Base-by-base conservation (phyloP, 2,113 vertebrate genomes). In the Hippocampus barbouri region DNA sequence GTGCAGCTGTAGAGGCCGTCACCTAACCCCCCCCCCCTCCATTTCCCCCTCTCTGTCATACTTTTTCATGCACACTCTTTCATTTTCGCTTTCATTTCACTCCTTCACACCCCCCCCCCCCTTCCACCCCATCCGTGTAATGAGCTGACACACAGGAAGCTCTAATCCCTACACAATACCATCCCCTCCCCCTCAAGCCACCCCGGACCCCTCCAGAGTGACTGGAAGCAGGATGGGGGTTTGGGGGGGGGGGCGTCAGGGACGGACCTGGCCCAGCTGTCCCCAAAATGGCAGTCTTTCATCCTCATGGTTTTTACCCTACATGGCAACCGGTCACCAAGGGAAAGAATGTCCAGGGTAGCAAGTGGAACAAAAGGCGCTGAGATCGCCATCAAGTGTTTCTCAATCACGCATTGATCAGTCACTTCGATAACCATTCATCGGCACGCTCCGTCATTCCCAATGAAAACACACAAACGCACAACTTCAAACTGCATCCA, bases 121-220 rank as follows among this genome's bases (percentile, higher is more conserved):
- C 66, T 65, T 76, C 74, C 72, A 64, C 74, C 70, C 84, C 79
- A 78, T 89, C 86, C 80, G 77, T 93, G 90, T 91, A 93, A 91
- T 91, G 87, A 90, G 85, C 88, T 88, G 89, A 91, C 91, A 93
- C 92, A 92, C 90, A 92, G 92, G 92, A 93, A 92, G 90, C 91
- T 89, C 88, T 93, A 93, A 92, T 92, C 92, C 90, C 79, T 71
- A 83, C 89, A 93, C 92, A 93, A 93, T 90, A 81, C 80, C 77
- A 72, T 84, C 87, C 75, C 87, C 87, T 87, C 86, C 80, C 86
- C 73, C 80, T 83, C 79, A 84, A 79, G n/a, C 4, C 64, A 1
- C 64, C 41, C n/a, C 43, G 16, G 43, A 45, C 21, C 27, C 30
- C 59, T 61, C 86, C 73, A 79, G 71, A 89, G 83, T 89, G 87